These are phyloP conservation scores for Sebastes trivittatus DNA, from an alignment of 2,797 vertebrate species.

Conservation along the genomic window DNA sequence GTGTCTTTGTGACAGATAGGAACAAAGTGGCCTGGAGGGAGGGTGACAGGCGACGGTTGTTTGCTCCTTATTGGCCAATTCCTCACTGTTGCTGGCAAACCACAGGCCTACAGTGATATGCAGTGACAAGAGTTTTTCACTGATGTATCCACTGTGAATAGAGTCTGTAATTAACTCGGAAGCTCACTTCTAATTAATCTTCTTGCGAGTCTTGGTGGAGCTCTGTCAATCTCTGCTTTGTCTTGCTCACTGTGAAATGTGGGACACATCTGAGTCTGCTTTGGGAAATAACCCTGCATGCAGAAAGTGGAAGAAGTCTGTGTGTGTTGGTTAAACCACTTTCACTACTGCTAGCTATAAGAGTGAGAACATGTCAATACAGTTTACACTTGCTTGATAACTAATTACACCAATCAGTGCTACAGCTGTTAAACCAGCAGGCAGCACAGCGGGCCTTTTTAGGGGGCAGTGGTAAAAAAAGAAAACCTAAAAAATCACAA, in stretches of 20 bases:
- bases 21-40: conserved; percentile 30
- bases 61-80: conserved; percentile 56
- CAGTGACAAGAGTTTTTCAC: conserved; percentile 59
- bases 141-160: conserved; percentile 73
- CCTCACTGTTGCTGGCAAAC: conserved; percentile 47
- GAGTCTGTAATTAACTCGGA: conserved; percentile 80
- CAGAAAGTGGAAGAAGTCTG: neutral
- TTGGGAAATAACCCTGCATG: conserved; percentile 10
- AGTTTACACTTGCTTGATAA: conserved; percentile 44
- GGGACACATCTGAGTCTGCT: conserved; percentile 31
- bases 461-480: conserved; percentile 15
- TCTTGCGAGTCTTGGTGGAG: conserved; percentile 52
- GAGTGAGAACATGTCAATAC: conserved; percentile 36
- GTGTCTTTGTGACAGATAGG: conserved; percentile 40
- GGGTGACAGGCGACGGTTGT: conserved; percentile 20
- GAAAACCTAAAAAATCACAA: neutral
- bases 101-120: conserved; percentile 36
- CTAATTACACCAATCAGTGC: conserved; percentile 48
- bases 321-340: neutral
- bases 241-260: conserved; percentile 40
- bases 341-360: conserved; percentile 2
- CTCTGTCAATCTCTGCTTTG: conserved; percentile 54
- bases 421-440: conserved; percentile 57
- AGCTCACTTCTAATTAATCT: conserved; percentile 77
- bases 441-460: conserved; percentile 30